A percentile compares a stretch with the other conserved stretches of the same genome.
Evolutionary conservation across 2,888 invertebrate genomes (phyloP).

Genomic region (Dascillus cervinus): DNA sequence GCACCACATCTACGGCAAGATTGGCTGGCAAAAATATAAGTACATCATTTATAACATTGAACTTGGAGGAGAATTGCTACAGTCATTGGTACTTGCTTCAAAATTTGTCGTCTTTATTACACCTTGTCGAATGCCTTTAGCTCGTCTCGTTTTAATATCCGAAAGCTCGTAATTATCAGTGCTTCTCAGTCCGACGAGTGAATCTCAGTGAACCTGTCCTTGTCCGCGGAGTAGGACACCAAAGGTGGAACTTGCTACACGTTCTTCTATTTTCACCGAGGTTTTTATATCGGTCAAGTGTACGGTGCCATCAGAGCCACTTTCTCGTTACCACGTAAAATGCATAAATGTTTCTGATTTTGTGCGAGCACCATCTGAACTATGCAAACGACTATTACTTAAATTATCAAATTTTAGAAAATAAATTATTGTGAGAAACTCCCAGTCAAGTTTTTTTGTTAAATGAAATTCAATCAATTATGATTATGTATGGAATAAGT

Average conservation of each 20-base stretch:
- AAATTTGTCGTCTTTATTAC: constrained; percentile 4
- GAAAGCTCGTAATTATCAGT: too few relatives aligned
- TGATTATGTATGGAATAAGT: too few relatives aligned
- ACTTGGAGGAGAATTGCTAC: constrained; percentile 12
- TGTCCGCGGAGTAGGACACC: constrained; percentile 10
- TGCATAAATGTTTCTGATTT: too few relatives aligned
- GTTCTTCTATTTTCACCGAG: constrained; percentile 10
- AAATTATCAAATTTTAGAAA: too few relatives aligned
- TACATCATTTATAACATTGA: constrained; percentile 17
- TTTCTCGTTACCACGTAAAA: too few relatives aligned
- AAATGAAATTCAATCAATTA: too few relatives aligned
- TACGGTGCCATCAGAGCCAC: constrained; percentile 12
- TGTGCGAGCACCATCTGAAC: too few relatives aligned
- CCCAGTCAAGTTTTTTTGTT: too few relatives aligned
- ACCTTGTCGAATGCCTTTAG: too few relatives aligned
- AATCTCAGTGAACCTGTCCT: constrained; percentile 3
- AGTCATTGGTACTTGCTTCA: constrained; percentile 10
- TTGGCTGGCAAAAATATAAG: constrained; percentile 9
- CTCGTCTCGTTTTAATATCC: too few relatives aligned
- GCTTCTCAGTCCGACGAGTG: neutral
- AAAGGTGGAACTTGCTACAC: constrained; percentile 14
- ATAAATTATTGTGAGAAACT: too few relatives aligned
- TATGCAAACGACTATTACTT: too few relatives aligned
- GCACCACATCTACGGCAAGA: constrained; percentile 11
- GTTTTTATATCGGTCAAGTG: constrained; percentile 14